Base-by-base conservation (phyloP, 2,888 invertebrate species). In the Lasioglossum pauxillum region DNA sequence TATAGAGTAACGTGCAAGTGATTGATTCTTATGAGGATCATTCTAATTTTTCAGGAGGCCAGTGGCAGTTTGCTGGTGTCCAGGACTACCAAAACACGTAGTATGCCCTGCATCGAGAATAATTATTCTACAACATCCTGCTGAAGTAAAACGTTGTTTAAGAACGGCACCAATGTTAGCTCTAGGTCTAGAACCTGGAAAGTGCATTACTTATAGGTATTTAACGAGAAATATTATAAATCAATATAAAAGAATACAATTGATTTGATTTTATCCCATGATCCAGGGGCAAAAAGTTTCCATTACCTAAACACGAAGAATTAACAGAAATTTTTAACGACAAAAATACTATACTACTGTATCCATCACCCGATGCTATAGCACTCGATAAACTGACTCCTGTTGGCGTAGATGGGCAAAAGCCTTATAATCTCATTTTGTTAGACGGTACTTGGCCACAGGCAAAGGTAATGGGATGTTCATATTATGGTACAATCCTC, bases 391-490 rank as follows among this genome's bases (percentile, higher is more conserved):
- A 95, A 81, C 93, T 97, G 60, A 92, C 93, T 86, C 93, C 94
- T 82, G 95, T 95, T 90, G 95, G 95, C 79, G 92, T 93, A 88
- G 90, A 94, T 49, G 95, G 95, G 71, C 95, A 95, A 77, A 90
- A 91, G 57, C 96, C 96, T 16, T 98, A 97, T 93, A 98, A 98
- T 94, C 96, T 99, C 78, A 96, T 99, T 72, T 95, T 99, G 69
- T 96, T 99, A 88, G 99, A 99, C 96, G 99, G 99, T 7, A 99
- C 99, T 16, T 99, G 99, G 99, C 98, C 98, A 0, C 99, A 99
- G 95, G 99, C 99, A 4, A 98, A 98, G 95, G 95, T 95, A 91
- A 75, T 82, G 23, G n/a, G 12, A 12, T n/a, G 41, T 41, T 38
- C 38, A 23, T 38, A 35, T 67, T 23, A 38, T 23, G 31, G 31